Evolutionary conservation across 2,888 invertebrate genomes (phyloP), one percentile per base, ranked within the genome.

Genomic region (Pachydiplax longipennis): DNA sequence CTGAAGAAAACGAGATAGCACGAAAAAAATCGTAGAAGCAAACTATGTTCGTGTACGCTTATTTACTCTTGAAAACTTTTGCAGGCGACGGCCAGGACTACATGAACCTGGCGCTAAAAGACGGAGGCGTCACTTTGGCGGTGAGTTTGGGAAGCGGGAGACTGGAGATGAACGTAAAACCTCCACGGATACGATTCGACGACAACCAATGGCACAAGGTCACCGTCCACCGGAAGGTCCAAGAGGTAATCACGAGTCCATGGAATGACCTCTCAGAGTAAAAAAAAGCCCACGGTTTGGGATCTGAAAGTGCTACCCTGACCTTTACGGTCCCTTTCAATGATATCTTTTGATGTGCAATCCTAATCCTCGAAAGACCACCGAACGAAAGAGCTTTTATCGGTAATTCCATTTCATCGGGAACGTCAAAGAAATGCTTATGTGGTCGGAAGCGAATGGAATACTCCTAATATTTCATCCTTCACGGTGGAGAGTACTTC

Each of bases 121-220:
- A 98, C 93, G 99, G 99, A 0, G 98, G 97, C 4, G 96, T 98
- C 13, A 97, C 97, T 58, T 95, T 99, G 90, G 97, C 97, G 81
- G 98, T 99, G 96, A 98, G 98, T 2, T 95, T 99, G 40, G 98
- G 98, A 3, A 97, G 97, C 93, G 98, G 98, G 13, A 97, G 97
- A 93, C 96, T 98, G 93, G 98, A 98, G 95, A 96, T 98, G 95
- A 97, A 97, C 93, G 97, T 98, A 93, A 98, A 97, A 93, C 98
- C 98, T 0, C 96, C 97, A 87, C 97, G 97, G 94, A 97, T 98
- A 48, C 96, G 98, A 90, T 98, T 99, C 94, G 98, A 99, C 93
- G 99, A 99, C 94, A 98, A 99, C 94, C 98, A 98, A 94, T 99
- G 99, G 99, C 99, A 99, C 94, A 98, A 97, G 94, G 96, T 99